These are phyloP conservation scores for Setophaga petechia DNA, from an alignment of 2,113 vertebrate species.

Conservation along the genomic window DNA sequence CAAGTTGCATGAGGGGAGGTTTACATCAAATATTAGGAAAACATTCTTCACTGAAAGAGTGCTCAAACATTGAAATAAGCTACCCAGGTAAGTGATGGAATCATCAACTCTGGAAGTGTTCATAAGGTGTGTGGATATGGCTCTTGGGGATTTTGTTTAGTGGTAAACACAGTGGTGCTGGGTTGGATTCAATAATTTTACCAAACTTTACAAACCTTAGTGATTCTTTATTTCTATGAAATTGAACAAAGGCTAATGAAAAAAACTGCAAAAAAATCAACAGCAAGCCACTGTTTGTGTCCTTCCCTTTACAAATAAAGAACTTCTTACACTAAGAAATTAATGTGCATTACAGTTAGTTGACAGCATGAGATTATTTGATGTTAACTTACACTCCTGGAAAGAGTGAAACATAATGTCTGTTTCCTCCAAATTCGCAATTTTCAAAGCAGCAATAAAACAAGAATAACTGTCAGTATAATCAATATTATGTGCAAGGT, in stretches of 20 bases:
- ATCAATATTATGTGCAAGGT: slow-evolving; percentile 21
- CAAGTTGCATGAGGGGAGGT: neutral
- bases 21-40: neutral
- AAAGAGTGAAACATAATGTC: neutral
- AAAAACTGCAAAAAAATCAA: neutral
- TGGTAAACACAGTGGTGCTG: neutral
- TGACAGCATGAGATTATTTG: slow-evolving; percentile 19
- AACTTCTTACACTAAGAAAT: neutral
- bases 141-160: neutral
- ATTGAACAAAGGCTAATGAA: neutral
- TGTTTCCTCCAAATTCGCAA: slow-evolving; percentile 1
- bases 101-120: neutral
- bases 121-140: neutral
- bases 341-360: neutral
- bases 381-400: neutral
- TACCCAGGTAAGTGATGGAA: neutral
- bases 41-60: neutral
- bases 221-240: neutral
- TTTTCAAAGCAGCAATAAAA: slow-evolving; percentile 43
- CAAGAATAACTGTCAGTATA: slow-evolving; percentile 35
- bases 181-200: neutral
- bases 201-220: neutral
- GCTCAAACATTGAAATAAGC: neutral
- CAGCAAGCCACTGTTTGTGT: neutral
- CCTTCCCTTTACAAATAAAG: neutral